Conservation (phyloP, 2,888 invertebrate species). For the Augochlorella aurata region DNA sequence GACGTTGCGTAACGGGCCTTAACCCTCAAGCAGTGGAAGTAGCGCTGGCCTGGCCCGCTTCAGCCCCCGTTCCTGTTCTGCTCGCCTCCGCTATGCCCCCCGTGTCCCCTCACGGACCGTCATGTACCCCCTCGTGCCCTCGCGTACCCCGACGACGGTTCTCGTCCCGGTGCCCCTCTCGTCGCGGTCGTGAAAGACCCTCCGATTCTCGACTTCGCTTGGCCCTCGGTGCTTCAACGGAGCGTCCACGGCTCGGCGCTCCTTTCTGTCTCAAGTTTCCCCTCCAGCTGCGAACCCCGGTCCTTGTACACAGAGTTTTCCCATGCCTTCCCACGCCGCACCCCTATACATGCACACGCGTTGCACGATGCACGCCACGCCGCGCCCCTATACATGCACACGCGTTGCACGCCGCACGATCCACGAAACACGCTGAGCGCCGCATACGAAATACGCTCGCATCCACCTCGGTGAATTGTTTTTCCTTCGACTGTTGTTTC, state of each 20-base stretch:
- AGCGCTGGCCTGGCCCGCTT: constrained; percentile 29
- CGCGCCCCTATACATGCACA: not conserved
- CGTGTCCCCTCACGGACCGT: not conserved
- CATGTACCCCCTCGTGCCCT: not conserved
- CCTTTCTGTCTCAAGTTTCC: constrained; percentile 61
- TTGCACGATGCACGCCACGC: constrained; percentile 9
- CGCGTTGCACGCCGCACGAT: not conserved
- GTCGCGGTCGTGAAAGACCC: constrained; percentile 51
- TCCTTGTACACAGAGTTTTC: constrained; percentile 49
- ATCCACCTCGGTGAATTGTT: no score
- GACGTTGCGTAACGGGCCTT: constrained; percentile 64
- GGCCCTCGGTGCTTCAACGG: constrained; percentile 59
- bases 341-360: constrained; percentile 2
- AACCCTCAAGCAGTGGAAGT: constrained; percentile 43
- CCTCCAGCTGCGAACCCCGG: constrained; percentile 49
- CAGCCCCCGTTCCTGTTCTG: not conserved
- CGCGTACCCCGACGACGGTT: not conserved
- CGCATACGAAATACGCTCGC: no score
- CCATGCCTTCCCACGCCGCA: constrained; percentile 57
- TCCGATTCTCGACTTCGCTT: constrained; percentile 49
- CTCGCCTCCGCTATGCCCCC: not conserved
- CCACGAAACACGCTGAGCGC: constrained; percentile 7
- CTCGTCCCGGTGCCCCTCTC: constrained; percentile 11
- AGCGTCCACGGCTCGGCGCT: constrained; percentile 58
- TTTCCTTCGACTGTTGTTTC: no score